Evolutionary conservation across 2,113 vertebrate genomes (phyloP).

Genomic region (Poeciliopsis prolifica): DNA sequence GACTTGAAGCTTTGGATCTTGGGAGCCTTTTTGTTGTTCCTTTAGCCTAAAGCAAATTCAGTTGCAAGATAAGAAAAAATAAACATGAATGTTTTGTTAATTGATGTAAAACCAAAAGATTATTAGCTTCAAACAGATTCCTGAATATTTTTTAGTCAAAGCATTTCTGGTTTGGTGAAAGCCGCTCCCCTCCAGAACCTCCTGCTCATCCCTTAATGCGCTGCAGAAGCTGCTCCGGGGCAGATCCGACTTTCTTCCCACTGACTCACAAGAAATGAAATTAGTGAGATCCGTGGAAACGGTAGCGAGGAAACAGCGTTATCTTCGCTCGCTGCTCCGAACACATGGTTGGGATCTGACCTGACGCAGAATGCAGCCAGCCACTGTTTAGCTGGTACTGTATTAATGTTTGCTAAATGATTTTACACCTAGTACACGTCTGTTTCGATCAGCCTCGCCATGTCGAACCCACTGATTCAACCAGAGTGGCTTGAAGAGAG

Average conservation of each 20-base stretch:
- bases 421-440: conserved; percentile 62
- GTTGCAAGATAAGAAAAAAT: no score
- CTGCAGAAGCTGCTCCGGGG: conserved; percentile 4
- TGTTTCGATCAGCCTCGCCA: conserved; percentile 36
- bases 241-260: neutral
- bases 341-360: neutral
- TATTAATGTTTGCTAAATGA: conserved; percentile 66
- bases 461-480: conserved; percentile 57
- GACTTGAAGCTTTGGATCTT: conserved; percentile 18
- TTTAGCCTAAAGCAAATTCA: no score
- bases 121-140: neutral
- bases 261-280: neutral
- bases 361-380: neutral
- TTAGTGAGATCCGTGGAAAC: neutral
- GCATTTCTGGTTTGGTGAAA: neutral
- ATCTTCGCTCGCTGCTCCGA: neutral
- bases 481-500: conserved; percentile 46
- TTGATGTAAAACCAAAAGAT: neutral
- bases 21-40: conserved; percentile 47
- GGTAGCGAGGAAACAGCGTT: accelerated
- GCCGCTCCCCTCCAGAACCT: conserved; percentile 2
- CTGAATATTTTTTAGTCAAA: neutral
- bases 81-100: neutral
- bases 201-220: conserved; percentile 4
- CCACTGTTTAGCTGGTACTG: conserved; percentile 21